A percentile compares a stretch with the other conserved stretches of the same genome.
Evolutionary conservation across 2,888 invertebrate species (phyloP).

Genomic region (Himalopsyche kuldschensis): DNA sequence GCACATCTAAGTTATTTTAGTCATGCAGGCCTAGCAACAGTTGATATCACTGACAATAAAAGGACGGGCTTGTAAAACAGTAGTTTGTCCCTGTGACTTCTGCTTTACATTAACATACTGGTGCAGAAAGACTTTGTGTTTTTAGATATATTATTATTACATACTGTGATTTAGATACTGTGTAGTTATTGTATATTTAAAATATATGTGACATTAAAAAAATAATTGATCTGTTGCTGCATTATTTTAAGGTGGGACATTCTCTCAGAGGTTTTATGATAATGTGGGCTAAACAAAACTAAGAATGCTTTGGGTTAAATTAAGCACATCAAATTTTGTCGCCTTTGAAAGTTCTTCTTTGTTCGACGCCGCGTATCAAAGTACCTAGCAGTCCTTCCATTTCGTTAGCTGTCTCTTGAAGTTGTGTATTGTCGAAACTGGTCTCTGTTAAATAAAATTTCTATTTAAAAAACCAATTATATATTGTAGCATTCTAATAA

Average conservation of each 20-base stretch:
- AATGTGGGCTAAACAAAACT: background rate
- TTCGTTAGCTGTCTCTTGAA: conserved; percentile 69
- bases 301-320: background rate
- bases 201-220: background rate
- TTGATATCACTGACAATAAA: no score
- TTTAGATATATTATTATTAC: no score
- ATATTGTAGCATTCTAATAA: background rate
- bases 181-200: background rate
- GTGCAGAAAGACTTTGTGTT: no score
- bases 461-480: background rate
- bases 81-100: no score
- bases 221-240: background rate
- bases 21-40: no score
- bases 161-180: no score
- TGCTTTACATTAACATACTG: no score
- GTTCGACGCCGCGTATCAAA: conserved; percentile 68
- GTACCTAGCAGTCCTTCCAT: conserved; percentile 71
- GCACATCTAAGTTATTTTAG: no score
- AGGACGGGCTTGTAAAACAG: no score
- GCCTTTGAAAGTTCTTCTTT: conserved; percentile 44
- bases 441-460: conserved; percentile 48
- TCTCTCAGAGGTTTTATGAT: background rate
- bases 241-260: no score
- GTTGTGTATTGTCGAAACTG: conserved; percentile 65
- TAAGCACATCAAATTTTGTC: conserved; percentile 27